Evolutionary conservation across 1,140 invertebrate species (phyloP), one percentile per base, ranked within the genome.

Genomic region (Sitophilus oryzae): DNA sequence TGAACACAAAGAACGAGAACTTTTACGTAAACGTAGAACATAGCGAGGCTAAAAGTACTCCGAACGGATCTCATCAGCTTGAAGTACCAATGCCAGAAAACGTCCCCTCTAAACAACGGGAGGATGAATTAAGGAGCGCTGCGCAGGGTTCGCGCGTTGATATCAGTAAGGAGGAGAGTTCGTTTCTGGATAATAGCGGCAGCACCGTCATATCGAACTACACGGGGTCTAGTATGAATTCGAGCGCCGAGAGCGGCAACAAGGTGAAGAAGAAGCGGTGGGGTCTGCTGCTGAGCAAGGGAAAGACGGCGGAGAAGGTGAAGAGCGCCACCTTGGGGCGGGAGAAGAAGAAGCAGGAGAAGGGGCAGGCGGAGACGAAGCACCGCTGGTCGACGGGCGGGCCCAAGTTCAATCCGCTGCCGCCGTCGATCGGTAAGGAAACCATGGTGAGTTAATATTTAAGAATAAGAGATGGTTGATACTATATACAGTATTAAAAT

Each of bases 361-460:
- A 76, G 11, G 73, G 71, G 22, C 69, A 76, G 50, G 61, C 68
- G 18, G 73, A 72, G 60, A 63, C 74, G 22, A 77, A 76, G 44
- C 77, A 83, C 69, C 68, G 82, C 2, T 84, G 83, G 82, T 83
- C 82, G 1, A 83, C 81, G 0, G 82, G 80, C 1, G 70, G 82
- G 19, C 78, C 79, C 22, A 80, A 81, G 51, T 75, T 79, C n/a
- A 79, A 83, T 60, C 82, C 83, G 1, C 70, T 86, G 44, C 82
- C 83, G 6, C 80, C 83, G 0, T 81, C 80, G 49, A 84, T 84
- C 62, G 84, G 82, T 64, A 87, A 86, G 74, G 84, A 87, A 73
- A 82, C 82, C 54, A 78, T 87, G 82, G 84, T 86, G 69, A 76
- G 72, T 58, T 37, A 25, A 23, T 40, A 11, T 22, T 22, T 16